A percentile compares a stretch with the other conserved stretches of the same genome.
phyloP scores from a whole-genome alignment of 2,113 vertebrate genomes.

The Brachyhypopomus occidentalis region DNA sequence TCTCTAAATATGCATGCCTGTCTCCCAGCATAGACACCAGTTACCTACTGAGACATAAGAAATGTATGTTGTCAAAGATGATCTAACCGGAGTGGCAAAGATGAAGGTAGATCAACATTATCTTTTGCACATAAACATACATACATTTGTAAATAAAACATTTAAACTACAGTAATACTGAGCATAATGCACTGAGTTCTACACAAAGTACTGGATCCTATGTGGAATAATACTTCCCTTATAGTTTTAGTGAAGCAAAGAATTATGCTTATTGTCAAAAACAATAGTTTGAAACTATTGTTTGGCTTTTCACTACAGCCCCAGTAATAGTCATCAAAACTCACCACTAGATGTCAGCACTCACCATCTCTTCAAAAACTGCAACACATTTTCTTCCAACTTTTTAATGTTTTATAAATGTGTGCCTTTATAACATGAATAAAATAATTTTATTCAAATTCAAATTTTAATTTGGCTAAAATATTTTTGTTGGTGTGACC shows the following conservation, averaged over 20 bases:
- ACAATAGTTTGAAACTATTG: not conserved
- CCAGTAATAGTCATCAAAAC: too few species aligned
- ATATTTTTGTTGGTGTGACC: not conserved
- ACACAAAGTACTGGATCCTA: too few species aligned
- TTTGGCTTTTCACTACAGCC: not conserved
- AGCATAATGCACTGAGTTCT: not conserved
- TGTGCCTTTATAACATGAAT: not conserved
- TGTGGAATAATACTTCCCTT: too few species aligned
- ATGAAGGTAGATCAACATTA: not conserved
- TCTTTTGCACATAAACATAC: not conserved
- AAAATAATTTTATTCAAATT: too few species aligned
- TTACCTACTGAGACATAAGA: not conserved
- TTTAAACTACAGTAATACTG: not conserved
- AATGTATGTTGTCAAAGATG: not conserved
- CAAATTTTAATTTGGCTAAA: not conserved
- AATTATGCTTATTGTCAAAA: too few species aligned
- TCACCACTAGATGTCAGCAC: conserved; percentile 69
- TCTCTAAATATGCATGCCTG: not conserved
- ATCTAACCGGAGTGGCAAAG: not conserved
- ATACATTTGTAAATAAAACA: not conserved
- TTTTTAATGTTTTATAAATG: not conserved
- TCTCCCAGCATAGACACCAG: not conserved
- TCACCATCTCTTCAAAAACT: conserved; percentile 40
- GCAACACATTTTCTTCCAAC: not conserved
- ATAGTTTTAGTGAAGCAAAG: too few species aligned